These are phyloP conservation scores for Acleris literana DNA, from an alignment of 2,888 invertebrate genomes.

Conservation along the genomic window DNA sequence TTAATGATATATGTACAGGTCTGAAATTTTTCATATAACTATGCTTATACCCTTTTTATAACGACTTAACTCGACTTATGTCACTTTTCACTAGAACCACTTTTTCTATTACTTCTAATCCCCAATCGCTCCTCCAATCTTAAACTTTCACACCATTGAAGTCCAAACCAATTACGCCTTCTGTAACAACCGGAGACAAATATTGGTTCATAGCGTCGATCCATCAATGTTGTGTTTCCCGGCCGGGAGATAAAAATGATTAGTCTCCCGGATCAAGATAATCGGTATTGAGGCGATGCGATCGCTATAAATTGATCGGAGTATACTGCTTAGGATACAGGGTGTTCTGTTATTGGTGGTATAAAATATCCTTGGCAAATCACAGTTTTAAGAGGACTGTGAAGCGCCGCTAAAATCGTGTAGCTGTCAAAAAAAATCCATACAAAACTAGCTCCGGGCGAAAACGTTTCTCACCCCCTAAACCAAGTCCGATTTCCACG, in stretches of 20 bases:
- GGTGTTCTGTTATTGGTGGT: not conserved
- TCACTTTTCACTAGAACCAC: too few species aligned
- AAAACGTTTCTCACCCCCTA: too few species aligned
- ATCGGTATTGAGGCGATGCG: constrained; percentile 49
- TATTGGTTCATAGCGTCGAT: constrained; percentile 49
- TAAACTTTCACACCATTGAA: constrained; percentile 21
- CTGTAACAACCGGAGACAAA: constrained; percentile 45
- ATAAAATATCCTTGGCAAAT: too few species aligned
- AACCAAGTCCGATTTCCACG: too few species aligned
- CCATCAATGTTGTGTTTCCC: constrained; percentile 66
- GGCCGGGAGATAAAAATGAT: constrained; percentile 63
- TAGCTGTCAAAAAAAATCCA: too few species aligned
- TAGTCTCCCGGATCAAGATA: constrained; percentile 66
- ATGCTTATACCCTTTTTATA: too few species aligned
- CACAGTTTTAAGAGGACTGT: too few species aligned
- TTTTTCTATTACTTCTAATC: not conserved
- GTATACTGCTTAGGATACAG: constrained; percentile 44
- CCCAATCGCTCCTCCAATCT: not conserved
- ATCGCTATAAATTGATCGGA: constrained; percentile 56
- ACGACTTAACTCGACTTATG: too few species aligned
- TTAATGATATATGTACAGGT: too few species aligned
- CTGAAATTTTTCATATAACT: too few species aligned
- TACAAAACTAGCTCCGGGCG: too few species aligned
- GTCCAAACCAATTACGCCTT: constrained; percentile 43
- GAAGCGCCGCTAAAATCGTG: too few species aligned